phyloP scores from a whole-genome alignment of 2,888 invertebrate genomes.

The Patella ulyssiponensis region DNA sequence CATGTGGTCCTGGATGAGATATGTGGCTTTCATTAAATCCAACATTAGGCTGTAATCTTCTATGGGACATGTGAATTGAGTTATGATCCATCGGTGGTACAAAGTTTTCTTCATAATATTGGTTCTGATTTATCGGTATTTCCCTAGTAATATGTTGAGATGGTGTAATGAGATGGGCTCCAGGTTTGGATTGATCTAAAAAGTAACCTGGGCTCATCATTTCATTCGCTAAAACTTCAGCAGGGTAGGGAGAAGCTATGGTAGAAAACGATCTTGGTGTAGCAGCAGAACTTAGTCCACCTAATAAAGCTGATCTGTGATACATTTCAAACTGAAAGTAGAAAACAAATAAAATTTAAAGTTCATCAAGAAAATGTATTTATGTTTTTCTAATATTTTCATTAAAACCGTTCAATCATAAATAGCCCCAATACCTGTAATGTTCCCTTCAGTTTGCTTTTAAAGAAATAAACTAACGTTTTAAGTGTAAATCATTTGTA shows the following conservation, averaged over 20 bases:
- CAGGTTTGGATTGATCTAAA: background rate
- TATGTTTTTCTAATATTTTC: no score
- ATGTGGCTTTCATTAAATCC: background rate
- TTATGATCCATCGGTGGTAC: background rate
- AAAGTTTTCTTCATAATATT: background rate
- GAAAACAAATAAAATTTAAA: no score
- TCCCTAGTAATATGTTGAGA: background rate
- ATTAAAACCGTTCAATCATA: no score
- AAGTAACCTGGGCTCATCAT: background rate
- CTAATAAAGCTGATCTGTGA: background rate
- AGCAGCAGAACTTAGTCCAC: background rate
- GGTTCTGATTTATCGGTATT: background rate
- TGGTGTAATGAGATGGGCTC: background rate
- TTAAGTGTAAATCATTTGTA: no score
- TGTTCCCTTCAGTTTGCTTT: no score
- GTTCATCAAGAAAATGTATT: no score
- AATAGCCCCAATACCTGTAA: no score
- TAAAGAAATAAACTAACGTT: no score
- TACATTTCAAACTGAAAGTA: slow-evolving; percentile 7
- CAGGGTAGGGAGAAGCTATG: background rate
- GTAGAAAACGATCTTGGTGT: background rate
- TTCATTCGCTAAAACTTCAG: background rate
- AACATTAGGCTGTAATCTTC: background rate
- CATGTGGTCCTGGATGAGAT: background rate
- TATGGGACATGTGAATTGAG: background rate